Evolutionary conservation across 1,140 invertebrate genomes (phyloP).

Genomic region (Drepana arcuata): DNA sequence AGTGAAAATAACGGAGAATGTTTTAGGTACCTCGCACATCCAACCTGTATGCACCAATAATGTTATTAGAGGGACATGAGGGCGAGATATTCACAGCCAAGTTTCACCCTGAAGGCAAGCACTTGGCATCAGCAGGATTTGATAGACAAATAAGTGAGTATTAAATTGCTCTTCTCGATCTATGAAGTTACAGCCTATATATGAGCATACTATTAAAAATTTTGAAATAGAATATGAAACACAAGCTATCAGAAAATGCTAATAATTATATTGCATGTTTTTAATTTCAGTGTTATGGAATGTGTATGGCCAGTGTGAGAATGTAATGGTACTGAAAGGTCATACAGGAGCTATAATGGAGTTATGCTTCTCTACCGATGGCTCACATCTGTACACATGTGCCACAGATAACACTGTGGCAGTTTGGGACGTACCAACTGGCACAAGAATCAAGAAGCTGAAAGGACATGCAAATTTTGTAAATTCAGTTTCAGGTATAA

Average conservation of each 20-base stretch:
- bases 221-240: too few species aligned
- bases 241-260: too few species aligned
- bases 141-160: constrained; percentile 96
- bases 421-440: constrained; percentile 94
- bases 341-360: constrained; percentile 98
- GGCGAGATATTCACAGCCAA: constrained; percentile 95
- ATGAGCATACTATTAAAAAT: too few species aligned
- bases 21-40: constrained; percentile 85
- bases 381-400: constrained; percentile 90
- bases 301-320: constrained; percentile 98
- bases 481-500: constrained; percentile 85
- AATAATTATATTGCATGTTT: too few species aligned
- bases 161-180: too few species aligned
- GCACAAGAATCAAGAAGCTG: constrained; percentile 90
- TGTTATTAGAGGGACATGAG: constrained; percentile 97
- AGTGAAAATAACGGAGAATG: too few species aligned
- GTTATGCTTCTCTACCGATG: constrained; percentile 95
- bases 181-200: too few species aligned
- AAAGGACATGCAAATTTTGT: constrained; percentile 94
- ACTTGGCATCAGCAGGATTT: constrained; percentile 95
- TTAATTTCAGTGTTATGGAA: constrained; percentile 98
- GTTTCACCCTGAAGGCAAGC: constrained; percentile 97
- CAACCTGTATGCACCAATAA: constrained; percentile 92
- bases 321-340: constrained; percentile 91
- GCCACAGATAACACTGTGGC: constrained; percentile 96